Evolutionary conservation across 1,140 invertebrate genomes (phyloP).

Genomic region (Conus ventricosus): DNA sequence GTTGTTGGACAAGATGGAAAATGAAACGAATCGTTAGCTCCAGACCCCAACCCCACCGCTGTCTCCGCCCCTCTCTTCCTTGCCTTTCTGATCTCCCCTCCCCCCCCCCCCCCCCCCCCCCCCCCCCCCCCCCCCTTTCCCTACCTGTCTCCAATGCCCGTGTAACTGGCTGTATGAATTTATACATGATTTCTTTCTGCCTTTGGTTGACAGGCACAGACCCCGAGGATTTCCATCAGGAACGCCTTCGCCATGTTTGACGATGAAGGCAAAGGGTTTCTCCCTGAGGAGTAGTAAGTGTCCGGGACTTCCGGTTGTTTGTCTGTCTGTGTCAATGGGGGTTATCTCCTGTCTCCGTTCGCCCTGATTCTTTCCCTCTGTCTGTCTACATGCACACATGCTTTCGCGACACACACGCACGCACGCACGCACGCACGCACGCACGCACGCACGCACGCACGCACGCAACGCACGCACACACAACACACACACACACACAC

Average conservation of each 20-base stretch:
- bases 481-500: constrained; percentile 32
- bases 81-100: too few relatives aligned
- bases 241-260: constrained; percentile 97
- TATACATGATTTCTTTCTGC: background rate
- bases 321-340: too few relatives aligned
- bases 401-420: background rate
- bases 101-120: too few relatives aligned
- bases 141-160: too few relatives aligned
- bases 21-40: too few relatives aligned
- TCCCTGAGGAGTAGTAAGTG: constrained; percentile 76
- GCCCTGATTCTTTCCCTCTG: too few relatives aligned
- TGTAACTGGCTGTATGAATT: background rate
- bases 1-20: too few relatives aligned
- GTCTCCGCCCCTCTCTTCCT: too few relatives aligned
- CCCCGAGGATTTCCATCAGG: constrained; percentile 94
- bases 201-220: constrained; percentile 80
- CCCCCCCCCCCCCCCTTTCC: too few relatives aligned
- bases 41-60: too few relatives aligned
- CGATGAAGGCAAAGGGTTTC: constrained; percentile 78
- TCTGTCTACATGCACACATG: background rate
- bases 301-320: background rate
- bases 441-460: constrained; percentile 29
- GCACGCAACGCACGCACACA: constrained; percentile 20
- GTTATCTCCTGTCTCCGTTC: too few relatives aligned
- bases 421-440: constrained; percentile 15